Conservation (phyloP, 2,113 vertebrate species). For the Dendrocopos noguchii region DNA sequence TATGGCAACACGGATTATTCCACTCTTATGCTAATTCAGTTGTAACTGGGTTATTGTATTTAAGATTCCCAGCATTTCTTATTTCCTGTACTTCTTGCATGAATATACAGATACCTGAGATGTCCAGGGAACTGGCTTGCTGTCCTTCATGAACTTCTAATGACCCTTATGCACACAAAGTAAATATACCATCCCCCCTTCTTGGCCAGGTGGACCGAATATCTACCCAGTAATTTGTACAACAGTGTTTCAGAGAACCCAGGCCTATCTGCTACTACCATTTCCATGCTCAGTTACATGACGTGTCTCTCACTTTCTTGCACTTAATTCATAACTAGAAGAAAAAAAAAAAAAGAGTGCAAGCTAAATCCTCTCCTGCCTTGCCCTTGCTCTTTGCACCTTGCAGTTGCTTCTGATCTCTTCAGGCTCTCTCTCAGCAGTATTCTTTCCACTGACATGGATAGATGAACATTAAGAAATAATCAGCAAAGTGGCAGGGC, state of each 20-base stretch:
- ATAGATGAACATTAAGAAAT: background rate
- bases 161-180: background rate
- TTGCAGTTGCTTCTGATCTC: background rate
- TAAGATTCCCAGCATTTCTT: background rate
- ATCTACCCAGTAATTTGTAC: background rate
- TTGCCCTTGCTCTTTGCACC: background rate
- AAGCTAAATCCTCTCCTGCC: background rate
- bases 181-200: background rate
- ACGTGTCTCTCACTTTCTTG: background rate
- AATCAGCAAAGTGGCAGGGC: background rate
- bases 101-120: background rate
- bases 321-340: background rate
- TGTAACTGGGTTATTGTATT: background rate
- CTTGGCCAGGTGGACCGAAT: background rate
- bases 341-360: background rate
- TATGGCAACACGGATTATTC: background rate
- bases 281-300: background rate
- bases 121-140: background rate
- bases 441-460: background rate
- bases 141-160: background rate
- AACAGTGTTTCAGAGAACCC: background rate
- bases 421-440: background rate
- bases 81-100: background rate
- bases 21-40: background rate
- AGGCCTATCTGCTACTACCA: background rate